Evolutionary conservation across 2,797 vertebrate genomes (phyloP).

Genomic region (Chrysocyon brachyurus): DNA sequence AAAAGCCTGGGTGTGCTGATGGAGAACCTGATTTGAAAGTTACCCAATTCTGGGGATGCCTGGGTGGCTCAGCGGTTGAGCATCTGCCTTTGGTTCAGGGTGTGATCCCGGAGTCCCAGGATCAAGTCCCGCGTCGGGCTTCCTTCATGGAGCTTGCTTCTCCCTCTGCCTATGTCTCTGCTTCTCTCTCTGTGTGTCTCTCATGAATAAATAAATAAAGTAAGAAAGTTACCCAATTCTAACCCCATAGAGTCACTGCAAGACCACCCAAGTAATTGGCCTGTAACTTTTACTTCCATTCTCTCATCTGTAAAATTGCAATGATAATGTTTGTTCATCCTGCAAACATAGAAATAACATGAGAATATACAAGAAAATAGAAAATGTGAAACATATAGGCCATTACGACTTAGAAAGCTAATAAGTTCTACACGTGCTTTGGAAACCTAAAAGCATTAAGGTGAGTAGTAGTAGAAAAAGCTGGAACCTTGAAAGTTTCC

Average conservation of each 20-base stretch:
- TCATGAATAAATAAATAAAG: too few relatives aligned
- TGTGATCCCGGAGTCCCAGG: too few relatives aligned
- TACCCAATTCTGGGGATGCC: background rate
- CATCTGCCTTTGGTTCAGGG: too few relatives aligned
- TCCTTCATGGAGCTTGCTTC: too few relatives aligned
- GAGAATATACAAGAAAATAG: background rate
- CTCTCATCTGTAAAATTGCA: background rate
- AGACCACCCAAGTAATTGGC: background rate
- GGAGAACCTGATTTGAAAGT: constrained; percentile 22
- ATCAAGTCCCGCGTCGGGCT: too few relatives aligned
- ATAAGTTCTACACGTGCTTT: background rate
- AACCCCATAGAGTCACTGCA: background rate
- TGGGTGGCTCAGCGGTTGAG: too few relatives aligned
- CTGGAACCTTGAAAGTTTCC: background rate
- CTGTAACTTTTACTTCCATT: background rate
- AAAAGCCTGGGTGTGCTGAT: background rate
- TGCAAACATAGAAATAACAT: constrained; percentile 10
- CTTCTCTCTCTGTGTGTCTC: too few relatives aligned
- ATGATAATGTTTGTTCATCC: constrained; percentile 11
- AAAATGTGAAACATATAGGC: background rate
- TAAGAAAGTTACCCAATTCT: constrained; percentile 22
- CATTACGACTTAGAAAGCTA: background rate
- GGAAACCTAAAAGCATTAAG: constrained; percentile 27
- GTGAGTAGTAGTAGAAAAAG: background rate
- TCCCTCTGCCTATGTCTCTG: too few relatives aligned